These are phyloP conservation scores for Thaumatotibia leucotreta DNA, from an alignment of 1,140 invertebrate genomes.

Conservation along the genomic window DNA sequence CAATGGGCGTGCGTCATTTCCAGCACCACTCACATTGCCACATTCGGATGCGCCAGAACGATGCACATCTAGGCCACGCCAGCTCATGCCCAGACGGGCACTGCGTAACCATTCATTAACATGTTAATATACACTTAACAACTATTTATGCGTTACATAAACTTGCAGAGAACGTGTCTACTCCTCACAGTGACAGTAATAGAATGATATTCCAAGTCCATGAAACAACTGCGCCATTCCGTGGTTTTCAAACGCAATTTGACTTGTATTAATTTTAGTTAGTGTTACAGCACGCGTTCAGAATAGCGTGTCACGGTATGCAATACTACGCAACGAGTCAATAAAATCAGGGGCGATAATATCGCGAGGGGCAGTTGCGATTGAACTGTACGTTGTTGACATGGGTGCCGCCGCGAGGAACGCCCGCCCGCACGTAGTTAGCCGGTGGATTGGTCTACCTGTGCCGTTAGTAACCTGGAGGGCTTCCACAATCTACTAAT, in stretches of 20 bases:
- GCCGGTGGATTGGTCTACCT: slow-evolving; percentile 63
- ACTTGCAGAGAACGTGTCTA: not conserved
- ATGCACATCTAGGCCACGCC: slow-evolving; percentile 26
- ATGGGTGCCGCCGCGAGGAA: slow-evolving; percentile 67
- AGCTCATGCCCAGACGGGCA: slow-evolving; percentile 12
- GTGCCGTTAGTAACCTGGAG: slow-evolving; percentile 69
- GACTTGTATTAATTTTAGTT: slow-evolving; percentile 46
- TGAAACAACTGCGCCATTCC: slow-evolving; percentile 33
- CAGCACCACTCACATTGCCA: slow-evolving; percentile 5
- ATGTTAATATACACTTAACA: slow-evolving; percentile 1
- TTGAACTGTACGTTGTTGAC: slow-evolving; percentile 56
- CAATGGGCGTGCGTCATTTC: slow-evolving; percentile 4
- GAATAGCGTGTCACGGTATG: slow-evolving; percentile 39
- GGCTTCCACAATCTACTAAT: no score
- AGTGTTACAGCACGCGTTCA: slow-evolving; percentile 36
- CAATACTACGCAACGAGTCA: slow-evolving; percentile 56
- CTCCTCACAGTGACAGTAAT: not conserved
- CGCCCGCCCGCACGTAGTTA: slow-evolving; percentile 61
- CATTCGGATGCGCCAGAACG: slow-evolving; percentile 20
- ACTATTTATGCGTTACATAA: slow-evolving; percentile 2
- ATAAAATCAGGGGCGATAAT: slow-evolving; percentile 59
- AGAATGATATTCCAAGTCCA: slow-evolving; percentile 14
- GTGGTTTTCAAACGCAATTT: slow-evolving; percentile 41
- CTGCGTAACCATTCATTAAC: slow-evolving; percentile 14
- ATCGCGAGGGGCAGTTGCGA: slow-evolving; percentile 51